Evolutionary conservation across 2,797 vertebrate species (phyloP).

Genomic region (Notoglanidium macrostoma): DNA sequence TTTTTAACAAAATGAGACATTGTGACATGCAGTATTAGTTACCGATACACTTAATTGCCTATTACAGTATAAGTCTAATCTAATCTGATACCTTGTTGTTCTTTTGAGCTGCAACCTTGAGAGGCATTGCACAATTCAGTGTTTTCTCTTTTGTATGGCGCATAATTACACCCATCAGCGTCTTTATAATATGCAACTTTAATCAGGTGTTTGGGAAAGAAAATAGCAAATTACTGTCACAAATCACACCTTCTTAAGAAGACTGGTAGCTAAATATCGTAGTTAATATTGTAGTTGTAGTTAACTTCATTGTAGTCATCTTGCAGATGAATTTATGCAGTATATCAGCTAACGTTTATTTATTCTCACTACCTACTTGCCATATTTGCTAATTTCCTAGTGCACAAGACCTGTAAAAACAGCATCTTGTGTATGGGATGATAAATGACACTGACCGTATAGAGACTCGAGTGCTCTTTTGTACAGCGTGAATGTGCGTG

Average conservation of each 20-base stretch:
- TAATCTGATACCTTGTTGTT: not conserved
- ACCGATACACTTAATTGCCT: not conserved
- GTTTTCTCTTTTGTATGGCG: not conserved
- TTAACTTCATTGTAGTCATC: too few relatives aligned
- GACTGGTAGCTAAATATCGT: not conserved
- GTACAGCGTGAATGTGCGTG: conserved; percentile 38
- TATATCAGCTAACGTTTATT: not conserved
- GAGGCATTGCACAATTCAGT: not conserved
- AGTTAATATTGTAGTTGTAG: not conserved
- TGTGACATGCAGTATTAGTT: too few relatives aligned
- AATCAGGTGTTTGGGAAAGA: not conserved
- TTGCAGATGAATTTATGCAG: not conserved
- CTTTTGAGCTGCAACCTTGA: not conserved
- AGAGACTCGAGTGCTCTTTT: conserved; percentile 35
- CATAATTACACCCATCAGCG: not conserved
- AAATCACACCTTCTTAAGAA: not conserved
- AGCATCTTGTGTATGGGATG: not conserved
- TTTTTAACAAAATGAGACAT: not conserved
- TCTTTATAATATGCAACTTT: not conserved
- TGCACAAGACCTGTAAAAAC: not conserved
- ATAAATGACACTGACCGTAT: conserved; percentile 11
- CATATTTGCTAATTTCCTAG: not conserved
- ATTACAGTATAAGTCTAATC: not conserved
- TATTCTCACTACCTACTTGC: not conserved
- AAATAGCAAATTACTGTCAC: not conserved